phyloP scores from a whole-genome alignment of 2,113 vertebrate species.

The Melanerpes formicivorus region DNA sequence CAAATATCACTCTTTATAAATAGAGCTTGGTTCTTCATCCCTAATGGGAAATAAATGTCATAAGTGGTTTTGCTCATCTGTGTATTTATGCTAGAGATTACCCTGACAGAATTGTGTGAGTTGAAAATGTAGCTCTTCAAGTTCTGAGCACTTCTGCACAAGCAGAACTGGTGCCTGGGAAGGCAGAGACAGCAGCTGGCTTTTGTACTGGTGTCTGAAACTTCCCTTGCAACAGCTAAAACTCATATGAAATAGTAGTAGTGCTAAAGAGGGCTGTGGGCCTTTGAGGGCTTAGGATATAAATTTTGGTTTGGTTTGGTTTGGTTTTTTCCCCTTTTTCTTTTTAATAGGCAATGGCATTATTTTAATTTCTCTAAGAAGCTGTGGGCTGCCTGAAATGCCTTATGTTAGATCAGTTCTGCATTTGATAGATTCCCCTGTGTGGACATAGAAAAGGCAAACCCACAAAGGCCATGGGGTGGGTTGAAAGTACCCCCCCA shows the following conservation, averaged over 20 bases:
- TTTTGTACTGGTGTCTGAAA: not conserved
- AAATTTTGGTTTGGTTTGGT: not conserved
- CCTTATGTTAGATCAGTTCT: not conserved
- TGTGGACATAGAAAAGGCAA: not conserved
- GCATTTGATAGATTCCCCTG: not conserved
- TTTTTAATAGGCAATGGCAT: not conserved
- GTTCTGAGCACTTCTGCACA: not conserved
- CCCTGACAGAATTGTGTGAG: not conserved
- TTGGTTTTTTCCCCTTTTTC: too few relatives aligned
- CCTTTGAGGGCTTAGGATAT: not conserved
- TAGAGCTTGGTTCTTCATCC: not conserved
- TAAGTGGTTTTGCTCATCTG: constrained; percentile 15
- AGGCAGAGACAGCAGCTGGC: not conserved
- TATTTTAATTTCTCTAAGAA: not conserved
- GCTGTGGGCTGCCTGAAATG: not conserved
- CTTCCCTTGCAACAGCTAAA: not conserved
- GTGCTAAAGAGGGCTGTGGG: not conserved
- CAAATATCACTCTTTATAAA: not conserved
- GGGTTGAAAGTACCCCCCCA: too few relatives aligned
- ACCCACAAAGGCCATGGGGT: not conserved
- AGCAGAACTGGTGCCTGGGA: not conserved
- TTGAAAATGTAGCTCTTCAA: not conserved
- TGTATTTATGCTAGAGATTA: not conserved
- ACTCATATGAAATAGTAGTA: not conserved
- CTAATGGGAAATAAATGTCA: not conserved